Evolutionary conservation across 2,888 invertebrate genomes (phyloP).

Genomic region (Tenthredo livida): DNA sequence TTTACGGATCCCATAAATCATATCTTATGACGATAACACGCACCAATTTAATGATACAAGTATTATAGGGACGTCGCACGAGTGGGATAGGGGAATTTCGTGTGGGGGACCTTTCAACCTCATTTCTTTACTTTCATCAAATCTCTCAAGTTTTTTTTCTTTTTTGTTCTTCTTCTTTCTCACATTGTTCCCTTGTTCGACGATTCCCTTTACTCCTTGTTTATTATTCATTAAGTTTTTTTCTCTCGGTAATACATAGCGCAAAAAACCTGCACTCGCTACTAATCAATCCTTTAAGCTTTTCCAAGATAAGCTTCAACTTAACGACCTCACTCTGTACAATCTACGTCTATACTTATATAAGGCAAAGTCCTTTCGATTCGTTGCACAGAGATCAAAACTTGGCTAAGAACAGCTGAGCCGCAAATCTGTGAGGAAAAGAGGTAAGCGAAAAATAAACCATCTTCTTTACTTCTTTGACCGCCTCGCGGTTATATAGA

Average conservation of each 20-base stretch:
- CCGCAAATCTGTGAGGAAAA: background rate
- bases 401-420: background rate
- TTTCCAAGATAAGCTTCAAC: background rate
- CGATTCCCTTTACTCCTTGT: background rate
- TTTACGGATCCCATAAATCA: slow-evolving; percentile 53
- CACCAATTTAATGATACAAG: slow-evolving; percentile 52
- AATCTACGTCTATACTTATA: background rate
- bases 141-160: background rate
- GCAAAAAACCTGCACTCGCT: background rate
- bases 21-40: slow-evolving; percentile 56
- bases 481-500: background rate
- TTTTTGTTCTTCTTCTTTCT: background rate
- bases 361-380: background rate
- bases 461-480: background rate
- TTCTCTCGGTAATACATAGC: too few species aligned
- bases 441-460: background rate
- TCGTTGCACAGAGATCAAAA: background rate
- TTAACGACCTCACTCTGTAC: background rate
- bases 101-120: slow-evolving; percentile 24
- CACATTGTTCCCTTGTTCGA: background rate
- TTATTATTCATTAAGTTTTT: too few species aligned
- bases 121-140: slow-evolving; percentile 6
- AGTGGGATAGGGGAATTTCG: slow-evolving; percentile 6
- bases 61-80: slow-evolving; percentile 42
- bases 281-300: slow-evolving; percentile 3